Conservation (phyloP, 2,888 invertebrate species). For the Brachypterus glaber region DNA sequence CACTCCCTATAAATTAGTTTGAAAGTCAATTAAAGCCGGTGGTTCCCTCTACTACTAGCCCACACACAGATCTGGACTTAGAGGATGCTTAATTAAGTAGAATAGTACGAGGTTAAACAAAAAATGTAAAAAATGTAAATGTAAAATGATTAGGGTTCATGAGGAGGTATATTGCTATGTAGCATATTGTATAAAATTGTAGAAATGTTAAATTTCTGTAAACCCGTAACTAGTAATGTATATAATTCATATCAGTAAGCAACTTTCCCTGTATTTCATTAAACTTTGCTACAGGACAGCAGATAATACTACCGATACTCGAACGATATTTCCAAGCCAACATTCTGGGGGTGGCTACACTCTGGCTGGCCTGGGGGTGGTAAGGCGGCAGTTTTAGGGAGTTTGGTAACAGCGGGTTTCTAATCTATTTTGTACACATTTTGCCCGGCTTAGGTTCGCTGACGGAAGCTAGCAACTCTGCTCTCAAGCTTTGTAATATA, state of each 20-base stretch:
- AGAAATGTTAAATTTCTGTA: no score
- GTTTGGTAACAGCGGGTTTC: conserved; percentile 20
- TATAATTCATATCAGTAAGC: conserved; percentile 22
- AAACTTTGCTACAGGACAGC: conserved; percentile 24
- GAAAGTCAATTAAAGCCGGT: no score
- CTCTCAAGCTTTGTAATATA: conserved; percentile 26
- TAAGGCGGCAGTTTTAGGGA: conserved; percentile 10
- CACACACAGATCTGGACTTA: no score
- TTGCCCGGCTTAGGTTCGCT: conserved; percentile 24
- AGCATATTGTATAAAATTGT: no score
- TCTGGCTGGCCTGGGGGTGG: conserved; percentile 1
- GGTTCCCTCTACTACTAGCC: no score
- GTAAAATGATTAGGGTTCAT: no score
- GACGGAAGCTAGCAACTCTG: conserved; percentile 27
- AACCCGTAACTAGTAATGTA: no score
- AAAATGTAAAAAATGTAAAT: no score
- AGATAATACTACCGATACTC: conserved; percentile 18
- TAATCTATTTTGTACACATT: conserved; percentile 29
- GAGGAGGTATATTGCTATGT: no score
- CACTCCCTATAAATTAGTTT: no score
- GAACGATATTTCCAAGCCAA: conserved; percentile 7
- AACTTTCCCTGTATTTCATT: conserved; percentile 26
- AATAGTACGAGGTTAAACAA: no score
- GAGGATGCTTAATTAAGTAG: no score
- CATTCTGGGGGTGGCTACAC: neutral